These are phyloP conservation scores for Azorinus chamasolen DNA, from an alignment of 2,888 invertebrate species.

Conservation along the genomic window DNA sequence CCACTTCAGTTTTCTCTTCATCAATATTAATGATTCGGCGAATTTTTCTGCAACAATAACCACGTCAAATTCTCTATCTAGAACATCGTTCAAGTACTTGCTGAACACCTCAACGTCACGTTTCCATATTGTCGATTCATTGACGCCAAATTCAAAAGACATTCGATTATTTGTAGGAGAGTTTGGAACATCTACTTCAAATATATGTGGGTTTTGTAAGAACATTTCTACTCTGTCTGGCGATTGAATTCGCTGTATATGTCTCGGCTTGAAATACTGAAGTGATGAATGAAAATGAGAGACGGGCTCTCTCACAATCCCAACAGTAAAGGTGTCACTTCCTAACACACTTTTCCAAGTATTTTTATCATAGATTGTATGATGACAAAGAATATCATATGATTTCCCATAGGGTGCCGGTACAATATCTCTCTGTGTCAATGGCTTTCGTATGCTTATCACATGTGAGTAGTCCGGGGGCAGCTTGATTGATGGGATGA, in stretches of 20 bases:
- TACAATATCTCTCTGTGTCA: constrained; percentile 47
- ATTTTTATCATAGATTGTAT: constrained; percentile 48
- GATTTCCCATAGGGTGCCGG: constrained; percentile 40
- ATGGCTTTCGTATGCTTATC: constrained; percentile 56
- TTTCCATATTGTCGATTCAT: constrained; percentile 38
- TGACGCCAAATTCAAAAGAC: constrained; percentile 57
- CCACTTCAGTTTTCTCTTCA: constrained; percentile 52
- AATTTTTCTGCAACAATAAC: constrained; percentile 55
- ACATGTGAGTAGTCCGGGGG: constrained; percentile 54
- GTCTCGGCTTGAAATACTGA: constrained; percentile 48
- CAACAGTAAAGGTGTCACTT: constrained; percentile 37
- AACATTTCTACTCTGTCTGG: constrained; percentile 33
- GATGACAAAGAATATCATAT: constrained; percentile 61
- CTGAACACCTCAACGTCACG: constrained; percentile 41
- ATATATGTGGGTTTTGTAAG: constrained; percentile 25
- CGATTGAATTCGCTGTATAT: constrained; percentile 19
- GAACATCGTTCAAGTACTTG: constrained; percentile 38
- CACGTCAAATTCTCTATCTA: constrained; percentile 55
- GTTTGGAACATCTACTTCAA: constrained; percentile 11
- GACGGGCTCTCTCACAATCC: constrained; percentile 56
- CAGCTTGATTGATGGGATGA: constrained; percentile 54
- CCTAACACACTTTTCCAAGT: constrained; percentile 47
- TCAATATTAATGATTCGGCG: constrained; percentile 59
- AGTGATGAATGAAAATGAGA: constrained; percentile 45
- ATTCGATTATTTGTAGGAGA: constrained; percentile 55